Evolutionary conservation across 2,113 vertebrate species (phyloP), one percentile per base, ranked within the genome.

Genomic region (Nothocercus nigrocapillus): DNA sequence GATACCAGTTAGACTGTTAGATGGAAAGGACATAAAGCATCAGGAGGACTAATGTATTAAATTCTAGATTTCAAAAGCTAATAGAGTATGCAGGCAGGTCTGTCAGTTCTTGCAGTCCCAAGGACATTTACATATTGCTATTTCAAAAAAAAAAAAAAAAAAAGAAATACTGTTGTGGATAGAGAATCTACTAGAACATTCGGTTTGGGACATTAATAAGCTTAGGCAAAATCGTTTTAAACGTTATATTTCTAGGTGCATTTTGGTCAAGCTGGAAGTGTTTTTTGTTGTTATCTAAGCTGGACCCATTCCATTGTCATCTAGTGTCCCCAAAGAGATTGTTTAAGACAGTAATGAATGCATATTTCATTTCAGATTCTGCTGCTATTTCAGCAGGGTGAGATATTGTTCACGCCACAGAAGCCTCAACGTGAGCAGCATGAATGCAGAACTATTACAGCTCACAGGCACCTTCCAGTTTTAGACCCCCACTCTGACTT

Each of bases 351-450:
- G 58, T 64, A 74, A 54, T 68, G 24, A 75, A 88, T 73, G 24
- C 3, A 68, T 28, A 64, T 84, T 94, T 95, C 30, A 83, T 85
- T 88, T 90, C 54, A 95, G 22, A 79, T 81, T 93, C 77, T 88
- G 5, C 42, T 81, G 25, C 15, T 64, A 61, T 86, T 74, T 91
- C 53, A 75, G 7, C 66, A 89, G 38, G 30, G 18, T 19, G 82
- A 47, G 42, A 40, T 56, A 84, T 51, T 5, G 6, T 80, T 85
- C 47, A 51, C 58, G 92, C 5, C 27, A 28, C 18, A 61, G 66
- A 49, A 68, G 18, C 5, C 94, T 36, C 70, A 66, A 19, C 19
- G 54, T 34, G 28, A 64, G 49, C 44, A 74, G 17, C 45, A 51
- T 34, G 45, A 92, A 73, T 13, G 19, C 61, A 86, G 8, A 85